Evolutionary conservation across 2,888 invertebrate genomes (phyloP), one percentile per base, ranked within the genome.

Genomic region (Eudasyphora cyanicolor): DNA sequence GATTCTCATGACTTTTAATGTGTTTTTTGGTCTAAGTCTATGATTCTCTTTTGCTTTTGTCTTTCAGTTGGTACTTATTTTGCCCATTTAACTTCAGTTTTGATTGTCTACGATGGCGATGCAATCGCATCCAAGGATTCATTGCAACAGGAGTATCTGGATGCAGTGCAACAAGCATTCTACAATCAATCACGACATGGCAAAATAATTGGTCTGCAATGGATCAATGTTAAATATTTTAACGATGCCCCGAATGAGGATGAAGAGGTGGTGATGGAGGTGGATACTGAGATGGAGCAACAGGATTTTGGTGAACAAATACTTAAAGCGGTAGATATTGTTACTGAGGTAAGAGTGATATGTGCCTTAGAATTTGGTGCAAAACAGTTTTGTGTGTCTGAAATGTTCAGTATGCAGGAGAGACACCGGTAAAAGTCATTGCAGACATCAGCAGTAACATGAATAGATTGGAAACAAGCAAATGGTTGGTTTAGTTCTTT

Each of bases 61-160:
- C n/a, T n/a, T n/a, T n/a, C 67, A 91, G 91, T 91, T 12, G 82
- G 85, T 29, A 87, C 86, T 79, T 89, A 91, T 84, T 91, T 90
- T 85, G 84, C 86, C 8, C 79, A 86, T 35, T 86, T 91, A 54
- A 87, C 87, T 45, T 90, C 91, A 27, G 86, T 91, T 17, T 86
- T 91, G 64, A 88, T 91, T 82, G 88, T 91, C 2, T 87, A 90
- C 74, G 88, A 91, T 69, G 84, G 87, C 12, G 76, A 57, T 57
- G 73, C 49, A 2, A 64, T 67, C 5, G 69, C 17, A 7, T 10
- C 7, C 1, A 21, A 21, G 1, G 79, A 76, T 17, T 12, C 21
- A 0, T 67, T 89, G 27, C 87, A 87, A 42, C 69, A 85, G 57
- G 86, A 88, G n/a, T 91, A 91, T 85, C 74, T 91, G n/a, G 85